Percentiles rank a stretch among this genome's conserved stretches.
phyloP scores from a whole-genome alignment of 2,888 invertebrate species.

The Salpingus planirostris region DNA sequence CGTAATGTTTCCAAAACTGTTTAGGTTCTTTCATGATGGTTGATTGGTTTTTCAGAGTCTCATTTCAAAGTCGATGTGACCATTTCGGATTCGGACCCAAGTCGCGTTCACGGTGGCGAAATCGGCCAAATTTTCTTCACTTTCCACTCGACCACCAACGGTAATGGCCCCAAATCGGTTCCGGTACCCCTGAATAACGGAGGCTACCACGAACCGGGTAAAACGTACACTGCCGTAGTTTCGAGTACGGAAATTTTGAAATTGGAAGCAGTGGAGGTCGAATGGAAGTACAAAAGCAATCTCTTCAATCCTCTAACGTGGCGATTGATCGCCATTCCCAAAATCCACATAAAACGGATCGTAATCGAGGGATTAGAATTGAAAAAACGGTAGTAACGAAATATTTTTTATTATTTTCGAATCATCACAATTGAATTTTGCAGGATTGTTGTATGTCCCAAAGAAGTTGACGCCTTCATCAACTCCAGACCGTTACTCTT shows the following conservation, averaged over 20 bases:
- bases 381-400: too few species aligned
- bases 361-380: conserved; percentile 65
- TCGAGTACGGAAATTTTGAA: conserved; percentile 59
- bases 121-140: conserved; percentile 63
- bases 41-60: conserved; percentile 53
- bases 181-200: conserved; percentile 32
- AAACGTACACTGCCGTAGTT: conserved; percentile 56
- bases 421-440: conserved; percentile 28
- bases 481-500: conserved; percentile 51
- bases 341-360: conserved; percentile 63
- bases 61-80: conserved; percentile 70
- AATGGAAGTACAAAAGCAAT: conserved; percentile 72
- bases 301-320: conserved; percentile 77
- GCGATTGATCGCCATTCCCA: conserved; percentile 65
- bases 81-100: conserved; percentile 58
- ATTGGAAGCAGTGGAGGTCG: conserved; percentile 58
- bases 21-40: neutral
- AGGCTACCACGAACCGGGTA: conserved; percentile 62
- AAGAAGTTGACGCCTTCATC: conserved; percentile 54
- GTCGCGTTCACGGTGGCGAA: conserved; percentile 67
- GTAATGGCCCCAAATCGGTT: conserved; percentile 29
- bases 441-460: conserved; percentile 65
- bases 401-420: conserved; percentile 1
- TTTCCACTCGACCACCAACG: conserved; percentile 53
- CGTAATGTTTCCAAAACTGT: conserved; percentile 49